Conservation (phyloP, 2,888 invertebrate species). For the Globia sparganii region DNA sequence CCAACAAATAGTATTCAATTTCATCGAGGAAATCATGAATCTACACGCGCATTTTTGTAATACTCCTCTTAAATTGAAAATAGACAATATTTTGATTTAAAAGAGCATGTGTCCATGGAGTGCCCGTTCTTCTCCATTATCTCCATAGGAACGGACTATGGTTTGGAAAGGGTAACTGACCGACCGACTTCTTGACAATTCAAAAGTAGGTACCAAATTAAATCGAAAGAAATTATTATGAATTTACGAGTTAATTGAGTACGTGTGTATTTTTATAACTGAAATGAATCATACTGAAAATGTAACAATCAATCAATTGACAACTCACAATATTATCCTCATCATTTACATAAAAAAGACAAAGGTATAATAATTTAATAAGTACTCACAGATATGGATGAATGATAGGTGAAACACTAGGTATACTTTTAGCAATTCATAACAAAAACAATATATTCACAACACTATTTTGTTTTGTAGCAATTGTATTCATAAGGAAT, state of each 20-base stretch:
- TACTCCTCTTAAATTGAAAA: not conserved
- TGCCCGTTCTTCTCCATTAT: not conserved
- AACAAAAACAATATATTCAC: not conserved
- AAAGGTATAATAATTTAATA: no score
- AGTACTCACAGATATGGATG: slow-evolving; percentile 15
- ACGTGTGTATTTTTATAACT: not conserved
- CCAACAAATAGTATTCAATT: no score
- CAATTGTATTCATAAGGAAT: not conserved
- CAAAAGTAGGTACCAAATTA: not conserved
- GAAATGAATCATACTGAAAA: slow-evolving; percentile 2
- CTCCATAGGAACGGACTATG: not conserved
- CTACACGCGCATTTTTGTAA: no score
- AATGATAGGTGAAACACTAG: not conserved
- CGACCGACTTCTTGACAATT: not conserved
- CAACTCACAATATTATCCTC: not conserved
- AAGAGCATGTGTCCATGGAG: not conserved
- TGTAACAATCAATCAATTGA: not conserved
- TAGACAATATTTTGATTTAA: not conserved
- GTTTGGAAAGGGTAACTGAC: not conserved
- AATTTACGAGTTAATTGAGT: no score
- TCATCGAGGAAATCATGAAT: no score
- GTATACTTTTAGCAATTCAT: not conserved
- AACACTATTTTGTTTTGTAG: not conserved
- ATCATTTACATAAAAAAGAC: not conserved
- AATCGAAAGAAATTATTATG: no score